A percentile compares a stretch with the other conserved stretches of the same genome.
phyloP scores from a whole-genome alignment of 2,888 invertebrate species.

The Drosophila nr. perissopoda region DNA sequence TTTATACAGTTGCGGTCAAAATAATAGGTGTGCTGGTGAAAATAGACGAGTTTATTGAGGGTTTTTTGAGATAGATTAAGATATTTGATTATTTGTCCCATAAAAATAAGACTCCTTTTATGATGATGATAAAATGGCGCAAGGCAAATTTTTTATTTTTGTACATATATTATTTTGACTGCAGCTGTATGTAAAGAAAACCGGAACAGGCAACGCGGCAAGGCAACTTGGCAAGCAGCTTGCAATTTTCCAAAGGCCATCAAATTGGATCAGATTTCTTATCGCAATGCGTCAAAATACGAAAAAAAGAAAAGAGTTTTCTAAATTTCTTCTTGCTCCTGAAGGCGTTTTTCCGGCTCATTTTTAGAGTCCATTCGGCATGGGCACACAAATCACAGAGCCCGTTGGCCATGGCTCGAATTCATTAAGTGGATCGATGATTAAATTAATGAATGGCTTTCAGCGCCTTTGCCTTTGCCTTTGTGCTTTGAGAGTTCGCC shows the following conservation, averaged over 20 bases:
- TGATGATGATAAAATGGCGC: not conserved
- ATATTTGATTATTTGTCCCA: not conserved
- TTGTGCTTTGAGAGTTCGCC: constrained; percentile 11
- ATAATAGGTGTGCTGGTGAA: not conserved
- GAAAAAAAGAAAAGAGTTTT: constrained; percentile 22
- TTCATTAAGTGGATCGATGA: constrained; percentile 77
- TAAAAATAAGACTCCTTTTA: not conserved
- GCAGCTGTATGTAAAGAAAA: constrained; percentile 15
- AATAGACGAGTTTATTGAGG: not conserved
- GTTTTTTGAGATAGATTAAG: not conserved
- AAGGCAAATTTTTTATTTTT: not conserved
- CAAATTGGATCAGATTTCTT: constrained; percentile 73
- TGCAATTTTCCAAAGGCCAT: constrained; percentile 29
- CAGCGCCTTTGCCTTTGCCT: constrained; percentile 57
- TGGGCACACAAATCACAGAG: constrained; percentile 68
- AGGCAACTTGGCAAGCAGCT: constrained; percentile 16
- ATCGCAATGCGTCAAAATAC: constrained; percentile 53
- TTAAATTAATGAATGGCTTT: constrained; percentile 79
- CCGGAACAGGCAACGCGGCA: constrained; percentile 44
- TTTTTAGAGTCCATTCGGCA: constrained; percentile 47
- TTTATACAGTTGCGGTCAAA: not conserved
- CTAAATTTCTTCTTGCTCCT: constrained; percentile 26
- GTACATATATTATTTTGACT: not conserved
- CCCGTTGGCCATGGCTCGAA: constrained; percentile 60
- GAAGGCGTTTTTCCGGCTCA: constrained; percentile 27